Percentiles rank a stretch among this genome's conserved stretches.
These are phyloP conservation scores for Nylanderia fulva DNA, from an alignment of 1,140 invertebrate species.

Conservation along the genomic window DNA sequence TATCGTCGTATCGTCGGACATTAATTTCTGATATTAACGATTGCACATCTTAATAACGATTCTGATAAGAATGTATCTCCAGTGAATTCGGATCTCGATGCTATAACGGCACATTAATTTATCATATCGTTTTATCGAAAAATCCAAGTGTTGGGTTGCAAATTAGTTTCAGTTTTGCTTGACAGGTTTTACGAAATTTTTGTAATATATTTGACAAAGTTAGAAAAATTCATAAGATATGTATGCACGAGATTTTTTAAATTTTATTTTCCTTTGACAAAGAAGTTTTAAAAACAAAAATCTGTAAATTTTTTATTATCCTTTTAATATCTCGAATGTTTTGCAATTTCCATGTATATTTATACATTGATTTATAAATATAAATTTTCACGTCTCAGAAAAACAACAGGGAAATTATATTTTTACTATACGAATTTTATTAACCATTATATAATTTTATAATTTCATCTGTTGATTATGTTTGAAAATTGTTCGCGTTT, in stretches of 20 bases:
- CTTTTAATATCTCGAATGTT: no score
- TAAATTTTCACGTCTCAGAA: no score
- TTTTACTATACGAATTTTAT: neutral
- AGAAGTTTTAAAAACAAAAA: no score
- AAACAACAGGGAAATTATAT: neutral
- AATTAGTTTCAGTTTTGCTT: neutral
- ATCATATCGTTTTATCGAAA: neutral
- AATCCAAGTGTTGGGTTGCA: neutral
- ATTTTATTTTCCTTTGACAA: no score
- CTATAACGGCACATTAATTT: neutral
- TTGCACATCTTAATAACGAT: neutral
- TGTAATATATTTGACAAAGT: no score
- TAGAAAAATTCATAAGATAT: no score
- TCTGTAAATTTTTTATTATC: no score
- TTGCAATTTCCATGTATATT: no score
- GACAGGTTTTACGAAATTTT: neutral
- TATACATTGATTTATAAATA: no score
- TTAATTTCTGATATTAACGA: no score
- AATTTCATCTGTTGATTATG: neutral
- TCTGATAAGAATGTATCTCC: neutral
- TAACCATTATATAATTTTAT: neutral
- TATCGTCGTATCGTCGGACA: constrained; percentile 55
- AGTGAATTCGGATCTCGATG: neutral
- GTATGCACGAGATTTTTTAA: no score
- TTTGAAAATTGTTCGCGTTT: neutral